These are phyloP conservation scores for Hucho hucho DNA, from an alignment of 2,113 vertebrate species.

Conservation along the genomic window DNA sequence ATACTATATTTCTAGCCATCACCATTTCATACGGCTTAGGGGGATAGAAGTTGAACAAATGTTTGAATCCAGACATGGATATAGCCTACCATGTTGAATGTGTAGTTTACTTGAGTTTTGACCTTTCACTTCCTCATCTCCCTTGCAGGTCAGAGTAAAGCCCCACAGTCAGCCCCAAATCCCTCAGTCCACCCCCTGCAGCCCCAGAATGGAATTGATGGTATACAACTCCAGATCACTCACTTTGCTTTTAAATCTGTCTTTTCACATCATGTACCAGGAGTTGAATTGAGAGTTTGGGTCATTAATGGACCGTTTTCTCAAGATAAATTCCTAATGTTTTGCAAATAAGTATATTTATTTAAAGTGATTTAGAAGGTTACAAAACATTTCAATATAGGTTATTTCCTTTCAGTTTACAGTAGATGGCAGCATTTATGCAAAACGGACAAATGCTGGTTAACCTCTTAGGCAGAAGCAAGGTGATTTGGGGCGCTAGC, in stretches of 20 bases:
- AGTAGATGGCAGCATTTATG: constrained; percentile 60
- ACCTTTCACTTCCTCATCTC: constrained; percentile 1
- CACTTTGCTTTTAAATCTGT: too few species aligned
- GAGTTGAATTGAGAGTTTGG: not conserved
- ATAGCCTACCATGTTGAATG: not conserved
- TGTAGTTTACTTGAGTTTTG: not conserved
- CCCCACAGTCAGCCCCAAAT: constrained; percentile 39
- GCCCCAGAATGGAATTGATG: constrained; percentile 60
- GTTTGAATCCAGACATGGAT: not conserved
- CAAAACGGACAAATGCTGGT: not conserved
- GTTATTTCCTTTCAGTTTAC: constrained; percentile 18
- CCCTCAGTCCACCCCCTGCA: constrained; percentile 58
- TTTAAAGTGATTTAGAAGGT: not conserved
- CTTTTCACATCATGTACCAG: not conserved
- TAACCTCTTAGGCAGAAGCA: too few species aligned
- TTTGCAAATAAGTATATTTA: too few species aligned
- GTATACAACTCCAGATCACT: constrained; percentile 29
- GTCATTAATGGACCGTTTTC: not conserved
- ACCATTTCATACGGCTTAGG: not conserved
- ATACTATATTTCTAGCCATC: not conserved
- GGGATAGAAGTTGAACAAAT: not conserved
- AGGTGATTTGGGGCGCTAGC: too few species aligned
- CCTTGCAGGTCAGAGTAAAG: constrained; percentile 64
- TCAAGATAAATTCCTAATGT: too few species aligned
- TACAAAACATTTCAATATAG: not conserved